A percentile compares a stretch with the other conserved stretches of the same genome.
Evolutionary conservation across 2,113 vertebrate genomes (phyloP).

Genomic region (Catharus minimus): DNA sequence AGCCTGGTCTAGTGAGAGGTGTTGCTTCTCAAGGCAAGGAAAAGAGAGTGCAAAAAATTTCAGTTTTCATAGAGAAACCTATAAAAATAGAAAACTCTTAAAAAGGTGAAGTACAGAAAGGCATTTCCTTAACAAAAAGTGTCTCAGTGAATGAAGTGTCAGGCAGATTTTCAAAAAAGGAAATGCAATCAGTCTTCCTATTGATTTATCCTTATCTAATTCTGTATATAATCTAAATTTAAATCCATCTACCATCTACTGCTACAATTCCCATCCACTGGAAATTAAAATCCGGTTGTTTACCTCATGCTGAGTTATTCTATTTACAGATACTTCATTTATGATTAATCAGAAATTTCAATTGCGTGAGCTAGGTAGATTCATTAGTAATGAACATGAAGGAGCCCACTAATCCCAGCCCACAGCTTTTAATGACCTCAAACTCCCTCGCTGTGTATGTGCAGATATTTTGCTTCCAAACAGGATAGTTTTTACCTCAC

Average conservation of each 20-base stretch:
- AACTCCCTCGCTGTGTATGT: not conserved
- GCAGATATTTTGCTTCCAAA: not conserved
- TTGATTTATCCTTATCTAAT: constrained; percentile 12
- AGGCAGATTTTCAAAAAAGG: not conserved
- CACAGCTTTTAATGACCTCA: constrained; percentile 16
- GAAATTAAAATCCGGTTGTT: constrained; percentile 20
- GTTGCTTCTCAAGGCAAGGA: not conserved
- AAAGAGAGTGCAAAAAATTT: not conserved
- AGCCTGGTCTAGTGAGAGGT: not conserved
- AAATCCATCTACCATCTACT: not conserved
- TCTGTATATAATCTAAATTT: not conserved
- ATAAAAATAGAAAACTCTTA: not conserved
- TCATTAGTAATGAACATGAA: not conserved
- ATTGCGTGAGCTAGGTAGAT: not conserved
- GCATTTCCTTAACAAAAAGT: not conserved
- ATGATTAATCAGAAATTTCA: constrained; percentile 18
- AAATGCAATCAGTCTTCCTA: not conserved
- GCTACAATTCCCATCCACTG: not conserved
- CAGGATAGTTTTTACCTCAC: not conserved
- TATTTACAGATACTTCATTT: constrained; percentile 27
- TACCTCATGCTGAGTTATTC: constrained; percentile 14
- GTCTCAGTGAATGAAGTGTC: not conserved
- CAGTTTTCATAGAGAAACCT: not conserved
- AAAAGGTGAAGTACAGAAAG: not conserved
- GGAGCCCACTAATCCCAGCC: not conserved